These are phyloP conservation scores for Ageneiosus marmoratus DNA, from an alignment of 2,113 vertebrate genomes.

Conservation along the genomic window DNA sequence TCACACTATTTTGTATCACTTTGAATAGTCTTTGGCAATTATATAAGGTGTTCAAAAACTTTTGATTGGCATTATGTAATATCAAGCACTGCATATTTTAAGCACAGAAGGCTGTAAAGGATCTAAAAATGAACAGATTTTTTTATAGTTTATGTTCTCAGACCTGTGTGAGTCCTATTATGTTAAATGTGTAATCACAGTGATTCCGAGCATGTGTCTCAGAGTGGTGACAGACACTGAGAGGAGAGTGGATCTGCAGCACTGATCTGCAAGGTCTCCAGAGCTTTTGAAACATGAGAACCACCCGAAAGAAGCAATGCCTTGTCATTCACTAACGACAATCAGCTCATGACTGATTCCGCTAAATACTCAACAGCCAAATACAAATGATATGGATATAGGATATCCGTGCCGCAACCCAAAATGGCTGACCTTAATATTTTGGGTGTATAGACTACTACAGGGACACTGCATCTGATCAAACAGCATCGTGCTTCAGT, in stretches of 20 bases:
- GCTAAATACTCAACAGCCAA: too few species aligned
- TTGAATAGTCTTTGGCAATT: background rate
- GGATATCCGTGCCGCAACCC: background rate
- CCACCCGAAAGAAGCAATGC: background rate
- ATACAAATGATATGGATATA: background rate
- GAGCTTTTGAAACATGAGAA: background rate
- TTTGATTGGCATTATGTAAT: too few species aligned
- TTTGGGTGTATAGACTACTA: background rate
- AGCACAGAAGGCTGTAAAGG: too few species aligned
- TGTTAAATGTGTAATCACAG: background rate
- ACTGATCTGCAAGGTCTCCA: background rate
- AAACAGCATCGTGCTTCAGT: background rate
- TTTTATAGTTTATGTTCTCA: background rate
- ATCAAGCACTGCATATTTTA: background rate
- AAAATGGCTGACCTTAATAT: conserved; percentile 34
- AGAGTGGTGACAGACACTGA: background rate
- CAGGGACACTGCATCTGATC: background rate
- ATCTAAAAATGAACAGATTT: background rate
- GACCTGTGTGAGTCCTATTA: background rate
- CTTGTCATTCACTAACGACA: background rate
- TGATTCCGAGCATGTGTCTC: background rate
- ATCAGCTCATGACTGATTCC: background rate
- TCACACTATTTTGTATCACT: background rate
- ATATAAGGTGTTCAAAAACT: background rate
- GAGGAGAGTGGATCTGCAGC: background rate